Evolutionary conservation across 2,113 vertebrate genomes (phyloP), one percentile per base, ranked within the genome.

Genomic region (Tonatia bakeri): DNA sequence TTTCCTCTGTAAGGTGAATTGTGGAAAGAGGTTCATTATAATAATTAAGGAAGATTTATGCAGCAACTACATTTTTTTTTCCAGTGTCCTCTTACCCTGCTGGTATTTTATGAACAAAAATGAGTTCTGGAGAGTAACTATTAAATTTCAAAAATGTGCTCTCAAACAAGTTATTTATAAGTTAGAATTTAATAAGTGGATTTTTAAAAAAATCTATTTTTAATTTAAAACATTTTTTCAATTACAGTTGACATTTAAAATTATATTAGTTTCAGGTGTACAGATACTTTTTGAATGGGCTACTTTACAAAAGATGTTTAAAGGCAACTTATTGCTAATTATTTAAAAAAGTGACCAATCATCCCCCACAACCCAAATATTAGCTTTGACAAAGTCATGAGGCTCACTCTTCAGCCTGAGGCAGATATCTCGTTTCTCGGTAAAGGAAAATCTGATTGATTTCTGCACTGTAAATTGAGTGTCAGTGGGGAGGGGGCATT

Each of bases 1-100:
- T 93, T 94, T 90, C 43, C 67, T 92, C 69, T 79, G 2, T 82
- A 82, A 82, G 16, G 45, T 91, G 65, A 97, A 92, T 84, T 73
- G 50, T 93, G 22, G 52, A 81, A 81, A 95, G 52, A 90, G 22
- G 15, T 77, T 95, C 85, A 86, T 96, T 92, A 85, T 73, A 61
- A 95, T 93, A 95, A 94, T 95, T 92, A 96, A 96, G 64, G 56
- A 87, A 93, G 52, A 94, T 96, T 92, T 90, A 92, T 94, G 20
- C 38, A 79, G 64, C 36, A 24, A 95, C 24, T 81, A 43, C 11
- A 43, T 59, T 61, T 67, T 70, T 67, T 70, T 69, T 40, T 3
- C 88, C 45, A 52, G 3, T 92, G 45, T 69, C 38, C 59, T 94
- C 28, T 86, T 89, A 96, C 4, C 64, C 7, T 64, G 47, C n/a